Base-by-base conservation (phyloP, 1,140 invertebrate genomes). In the Apis laboriosa region DNA sequence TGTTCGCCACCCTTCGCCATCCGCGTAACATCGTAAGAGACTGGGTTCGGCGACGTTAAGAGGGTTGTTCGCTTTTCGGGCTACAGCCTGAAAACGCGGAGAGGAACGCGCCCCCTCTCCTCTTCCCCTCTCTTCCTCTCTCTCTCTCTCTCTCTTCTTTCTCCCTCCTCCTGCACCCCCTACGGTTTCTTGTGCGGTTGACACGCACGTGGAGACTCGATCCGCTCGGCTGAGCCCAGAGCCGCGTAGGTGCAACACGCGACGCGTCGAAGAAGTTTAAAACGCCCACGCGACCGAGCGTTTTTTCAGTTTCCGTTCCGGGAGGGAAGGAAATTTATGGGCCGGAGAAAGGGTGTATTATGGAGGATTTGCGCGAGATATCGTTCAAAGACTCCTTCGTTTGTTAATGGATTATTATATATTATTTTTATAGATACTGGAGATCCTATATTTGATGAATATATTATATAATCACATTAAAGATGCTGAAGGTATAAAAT, bases 21-120 rank as follows among this genome's bases (percentile, higher is more conserved):
- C 34, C 43, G 9, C 24, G 82, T 87, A 87, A 87, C 85, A 66
- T 87, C 74, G 81, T 87, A 87, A 87, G 78, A 79, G 77, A 78
- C 85, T 78, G 74, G 34, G 34, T 43, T 73, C 75, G 78, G 58
- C 61, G 56, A 75, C 77, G 64, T 68, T 84, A 81, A 80, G 83
- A 80, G 83, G 83, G 83, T 68, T 74, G 70, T 34, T 60, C 66
- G 67, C 58, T 82, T 68, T 77, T 13, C 49, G 55, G 43, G 66
- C n/a, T 66, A 73, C 51, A 66, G 68, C 60, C 63, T 70, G 56
- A n/a, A n/a, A n/a, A 58, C 74, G 72, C 55, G 63, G 61, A 17
- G 55, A 56, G 63, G 64, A 76, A 64, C 63, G 55, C 60, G 19
- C 61, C 21, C 49, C 21, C n/a, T 19, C 1, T 21, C 55, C 21